Base-by-base conservation (phyloP, 1,140 invertebrate genomes). In the Mizuhopecten yessoensis region DNA sequence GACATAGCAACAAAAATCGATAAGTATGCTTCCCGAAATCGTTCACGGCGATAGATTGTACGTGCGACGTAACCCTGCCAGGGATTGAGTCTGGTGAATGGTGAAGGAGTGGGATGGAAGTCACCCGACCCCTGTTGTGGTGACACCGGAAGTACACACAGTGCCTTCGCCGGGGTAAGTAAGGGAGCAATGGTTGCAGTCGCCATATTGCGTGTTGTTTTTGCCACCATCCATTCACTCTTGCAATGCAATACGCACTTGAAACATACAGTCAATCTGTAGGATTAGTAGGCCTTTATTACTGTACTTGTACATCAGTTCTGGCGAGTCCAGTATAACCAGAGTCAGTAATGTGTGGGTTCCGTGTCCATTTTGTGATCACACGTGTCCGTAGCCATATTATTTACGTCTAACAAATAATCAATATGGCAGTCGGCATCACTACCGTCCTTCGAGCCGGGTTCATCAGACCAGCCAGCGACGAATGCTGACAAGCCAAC, bases 371-470 rank as follows among this genome's bases (percentile, higher is more conserved):
- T 45, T 45, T 45, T 45, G 57, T 29, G 57, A 75, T 75, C 57
- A 75, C 57, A 75, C 57, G 57, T 75, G 57, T 75, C n/a, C n/a
- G n/a, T 75, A n/a, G 57, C 57, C 57, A 75, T 5, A n/a, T 17
- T 75, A 75, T 75, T 75, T 75, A 75, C 57, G 57, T n/a, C 57
- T 75, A 75, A 75, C 57, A 75, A 75, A 75, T 75, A 75, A 75
- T 75, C 57, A 29, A 75, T 75, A 75, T 9, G 57, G 57, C 2
- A 5, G 57, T n/a, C n/a, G 23, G 57, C 23, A 75, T 29, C 57
- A 29, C 9, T n/a, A 13, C 57, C 57, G 11, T 75, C 23, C 15
- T 29, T 75, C 57, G 23, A 75, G 57, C 29, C 13, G 5, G 57
- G 57, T 75, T 75, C 57, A 75, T 75, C 29, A 75, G 57, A n/a